A percentile compares a stretch with the other conserved stretches of the same genome.
Evolutionary conservation across 2,113 vertebrate genomes (phyloP).

Genomic region (Penelope pileata): DNA sequence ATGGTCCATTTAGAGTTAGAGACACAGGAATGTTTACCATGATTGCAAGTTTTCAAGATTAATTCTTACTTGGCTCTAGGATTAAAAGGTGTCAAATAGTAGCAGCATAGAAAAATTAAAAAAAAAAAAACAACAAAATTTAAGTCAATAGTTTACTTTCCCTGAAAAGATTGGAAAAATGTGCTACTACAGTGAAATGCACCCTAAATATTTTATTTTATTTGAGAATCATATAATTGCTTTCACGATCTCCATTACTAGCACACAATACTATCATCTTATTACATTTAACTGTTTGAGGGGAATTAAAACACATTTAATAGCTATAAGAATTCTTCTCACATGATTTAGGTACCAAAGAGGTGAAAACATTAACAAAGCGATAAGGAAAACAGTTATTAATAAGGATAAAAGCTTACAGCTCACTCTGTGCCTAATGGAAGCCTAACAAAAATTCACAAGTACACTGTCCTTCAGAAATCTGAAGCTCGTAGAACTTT

Average conservation of each 20-base stretch:
- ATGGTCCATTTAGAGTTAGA: neutral
- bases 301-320: neutral
- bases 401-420: neutral
- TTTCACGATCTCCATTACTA: slow-evolving; percentile 1
- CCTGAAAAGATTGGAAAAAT: neutral
- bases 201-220: neutral
- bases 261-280: neutral
- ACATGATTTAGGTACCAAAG: neutral
- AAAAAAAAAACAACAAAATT: neutral
- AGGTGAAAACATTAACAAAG: neutral
- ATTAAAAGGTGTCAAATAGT: neutral
- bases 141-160: neutral
- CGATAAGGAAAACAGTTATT: neutral
- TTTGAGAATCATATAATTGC: neutral
- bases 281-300: neutral
- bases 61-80: neutral
- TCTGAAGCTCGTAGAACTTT: neutral
- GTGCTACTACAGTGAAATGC: neutral
- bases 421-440: neutral
- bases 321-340: neutral
- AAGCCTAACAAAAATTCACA: neutral
- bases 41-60: neutral
- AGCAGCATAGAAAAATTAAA: neutral
- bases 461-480: neutral
- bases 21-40: neutral